Evolutionary conservation across 2,113 vertebrate species (phyloP).

Genomic region (Butorides virescens): DNA sequence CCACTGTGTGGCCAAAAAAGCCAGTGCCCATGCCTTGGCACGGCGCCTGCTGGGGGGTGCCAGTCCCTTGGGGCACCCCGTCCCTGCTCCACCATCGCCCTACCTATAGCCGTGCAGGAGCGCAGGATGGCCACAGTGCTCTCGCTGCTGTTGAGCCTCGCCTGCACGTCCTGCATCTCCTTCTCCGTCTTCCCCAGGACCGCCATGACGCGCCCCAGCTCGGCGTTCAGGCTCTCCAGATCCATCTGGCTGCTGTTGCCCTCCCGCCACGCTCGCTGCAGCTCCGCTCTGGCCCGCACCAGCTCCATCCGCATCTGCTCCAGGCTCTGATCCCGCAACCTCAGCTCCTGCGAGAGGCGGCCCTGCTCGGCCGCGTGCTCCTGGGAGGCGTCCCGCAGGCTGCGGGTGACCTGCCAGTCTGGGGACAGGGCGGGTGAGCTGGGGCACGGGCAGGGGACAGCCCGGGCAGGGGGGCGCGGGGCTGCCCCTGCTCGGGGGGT

Average conservation of each 20-base stretch:
- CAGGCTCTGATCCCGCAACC: neutral
- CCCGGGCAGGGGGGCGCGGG: accelerated
- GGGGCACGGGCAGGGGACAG: accelerated
- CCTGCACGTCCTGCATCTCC: neutral
- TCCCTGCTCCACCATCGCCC: neutral
- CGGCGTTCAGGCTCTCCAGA: neutral
- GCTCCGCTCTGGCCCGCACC: neutral
- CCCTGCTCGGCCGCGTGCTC: neutral
- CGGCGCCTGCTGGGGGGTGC: neutral
- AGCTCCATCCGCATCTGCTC: neutral
- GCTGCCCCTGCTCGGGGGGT: accelerated
- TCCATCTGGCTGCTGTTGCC: neutral
- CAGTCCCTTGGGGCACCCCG: neutral
- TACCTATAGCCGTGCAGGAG: slow-evolving; percentile 48
- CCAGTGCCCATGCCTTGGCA: neutral
- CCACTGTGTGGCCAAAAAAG: neutral
- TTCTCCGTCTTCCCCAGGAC: neutral
- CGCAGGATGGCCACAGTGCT: neutral
- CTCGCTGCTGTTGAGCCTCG: slow-evolving; percentile 1
- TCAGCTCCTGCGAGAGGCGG: neutral
- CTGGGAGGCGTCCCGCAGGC: neutral
- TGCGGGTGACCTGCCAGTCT: slow-evolving; percentile 40
- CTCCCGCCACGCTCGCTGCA: neutral
- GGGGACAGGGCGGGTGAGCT: neutral
- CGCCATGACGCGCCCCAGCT: neutral